Conservation (phyloP, 2,888 invertebrate genomes). For the Macroteleia sp. region DNA sequence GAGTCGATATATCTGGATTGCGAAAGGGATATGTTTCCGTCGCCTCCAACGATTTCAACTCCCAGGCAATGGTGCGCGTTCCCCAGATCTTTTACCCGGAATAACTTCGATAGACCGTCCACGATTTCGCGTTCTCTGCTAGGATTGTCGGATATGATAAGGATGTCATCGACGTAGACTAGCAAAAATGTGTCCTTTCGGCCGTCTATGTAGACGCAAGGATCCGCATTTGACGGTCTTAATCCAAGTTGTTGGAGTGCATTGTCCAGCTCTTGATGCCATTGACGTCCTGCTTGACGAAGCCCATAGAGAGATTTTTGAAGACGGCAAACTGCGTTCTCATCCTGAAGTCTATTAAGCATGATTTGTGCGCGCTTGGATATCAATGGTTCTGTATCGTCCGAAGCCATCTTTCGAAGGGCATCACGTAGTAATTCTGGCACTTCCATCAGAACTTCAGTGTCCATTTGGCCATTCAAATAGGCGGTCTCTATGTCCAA, state of each 20-base stretch:
- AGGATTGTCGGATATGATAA: background rate
- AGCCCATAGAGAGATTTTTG: background rate
- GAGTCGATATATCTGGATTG: conserved; percentile 36
- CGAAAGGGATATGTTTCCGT: background rate
- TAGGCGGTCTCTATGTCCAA: background rate
- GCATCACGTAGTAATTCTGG: background rate
- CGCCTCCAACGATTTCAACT: conserved; percentile 54
- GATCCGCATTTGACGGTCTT: background rate
- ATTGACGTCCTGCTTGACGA: background rate
- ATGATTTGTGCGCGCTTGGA: background rate
- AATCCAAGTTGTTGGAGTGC: background rate
- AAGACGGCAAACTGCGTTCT: background rate
- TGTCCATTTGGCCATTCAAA: background rate
- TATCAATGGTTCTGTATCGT: background rate
- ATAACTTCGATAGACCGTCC: conserved; percentile 25
- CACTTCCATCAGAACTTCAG: background rate
- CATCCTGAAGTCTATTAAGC: background rate
- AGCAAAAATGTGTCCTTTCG: background rate
- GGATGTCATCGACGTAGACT: conserved; percentile 6
- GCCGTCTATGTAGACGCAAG: background rate
- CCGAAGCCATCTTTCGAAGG: background rate
- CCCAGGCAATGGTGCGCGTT: conserved; percentile 63
- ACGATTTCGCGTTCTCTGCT: background rate
- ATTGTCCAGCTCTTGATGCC: background rate
- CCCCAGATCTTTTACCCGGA: conserved; percentile 65